Evolutionary conservation across 1,140 invertebrate species (phyloP).

Genomic region (Caerostris extrusa): DNA sequence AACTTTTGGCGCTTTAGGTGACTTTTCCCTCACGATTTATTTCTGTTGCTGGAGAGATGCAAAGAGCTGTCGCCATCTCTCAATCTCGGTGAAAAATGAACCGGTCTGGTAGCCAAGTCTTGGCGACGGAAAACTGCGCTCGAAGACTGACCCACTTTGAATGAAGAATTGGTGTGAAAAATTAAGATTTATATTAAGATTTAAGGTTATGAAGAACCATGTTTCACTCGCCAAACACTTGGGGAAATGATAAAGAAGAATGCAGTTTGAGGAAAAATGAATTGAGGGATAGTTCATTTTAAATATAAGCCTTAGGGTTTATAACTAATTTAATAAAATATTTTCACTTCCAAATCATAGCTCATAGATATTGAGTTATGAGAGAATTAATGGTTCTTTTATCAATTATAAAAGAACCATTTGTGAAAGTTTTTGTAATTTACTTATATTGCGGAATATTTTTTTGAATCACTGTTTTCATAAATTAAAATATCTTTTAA

Average conservation of each 20-base stretch:
- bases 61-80: neutral
- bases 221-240: neutral
- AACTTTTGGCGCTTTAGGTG: constrained; percentile 1
- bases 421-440: too few relatives aligned
- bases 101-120: neutral
- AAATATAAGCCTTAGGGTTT: neutral
- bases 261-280: neutral
- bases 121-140: neutral
- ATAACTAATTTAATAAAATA: too few relatives aligned
- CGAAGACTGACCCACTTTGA: constrained; percentile 7
- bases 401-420: too few relatives aligned
- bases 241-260: neutral
- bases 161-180: constrained; percentile 25
- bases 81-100: constrained; percentile 25
- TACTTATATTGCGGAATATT: too few relatives aligned
- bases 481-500: too few relatives aligned
- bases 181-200: neutral
- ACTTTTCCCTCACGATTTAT: neutral
- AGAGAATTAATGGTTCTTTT: too few relatives aligned
- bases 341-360: too few relatives aligned
- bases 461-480: too few relatives aligned
- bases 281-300: neutral
- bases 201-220: neutral
- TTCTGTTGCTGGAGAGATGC: neutral
- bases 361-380: too few relatives aligned